phyloP scores from a whole-genome alignment of 2,797 vertebrate genomes.

The Paedocypris micromegethes region DNA sequence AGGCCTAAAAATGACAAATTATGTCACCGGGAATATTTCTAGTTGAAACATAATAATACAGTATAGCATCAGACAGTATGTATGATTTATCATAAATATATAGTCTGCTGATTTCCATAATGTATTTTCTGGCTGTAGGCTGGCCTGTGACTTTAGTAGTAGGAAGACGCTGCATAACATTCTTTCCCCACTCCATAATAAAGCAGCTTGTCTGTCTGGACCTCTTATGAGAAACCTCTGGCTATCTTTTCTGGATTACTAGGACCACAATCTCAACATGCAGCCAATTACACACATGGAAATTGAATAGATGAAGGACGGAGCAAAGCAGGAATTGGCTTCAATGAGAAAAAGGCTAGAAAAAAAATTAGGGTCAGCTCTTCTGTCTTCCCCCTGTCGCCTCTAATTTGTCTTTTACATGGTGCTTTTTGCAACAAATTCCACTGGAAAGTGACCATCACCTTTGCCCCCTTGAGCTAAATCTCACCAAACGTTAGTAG shows the following conservation, averaged over 20 bases:
- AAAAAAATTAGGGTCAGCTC: conserved; percentile 27
- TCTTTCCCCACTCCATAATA: conserved; percentile 34
- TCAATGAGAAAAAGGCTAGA: conserved; percentile 32
- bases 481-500: background rate
- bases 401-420: conserved; percentile 18
- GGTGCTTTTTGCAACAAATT: conserved; percentile 5
- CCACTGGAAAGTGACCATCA: background rate
- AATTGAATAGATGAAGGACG: conserved; percentile 49
- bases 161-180: conserved; percentile 32
- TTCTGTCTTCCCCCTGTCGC: conserved; percentile 28
- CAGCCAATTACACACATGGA: conserved; percentile 53
- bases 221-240: conserved; percentile 34
- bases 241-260: conserved; percentile 45
- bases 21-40: too few species aligned
- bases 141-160: conserved; percentile 46
- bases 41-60: too few species aligned
- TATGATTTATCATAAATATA: too few species aligned
- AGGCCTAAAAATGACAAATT: too few species aligned
- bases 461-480: background rate
- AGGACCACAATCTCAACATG: conserved; percentile 51
- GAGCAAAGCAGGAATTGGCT: conserved; percentile 43
- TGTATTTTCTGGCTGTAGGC: conserved; percentile 60
- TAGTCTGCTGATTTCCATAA: conserved; percentile 65
- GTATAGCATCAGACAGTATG: too few species aligned
- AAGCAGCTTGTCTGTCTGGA: conserved; percentile 30